A percentile compares a stretch with the other conserved stretches of the same genome.
phyloP scores from a whole-genome alignment of 2,797 vertebrate genomes.

The Momotus momota region DNA sequence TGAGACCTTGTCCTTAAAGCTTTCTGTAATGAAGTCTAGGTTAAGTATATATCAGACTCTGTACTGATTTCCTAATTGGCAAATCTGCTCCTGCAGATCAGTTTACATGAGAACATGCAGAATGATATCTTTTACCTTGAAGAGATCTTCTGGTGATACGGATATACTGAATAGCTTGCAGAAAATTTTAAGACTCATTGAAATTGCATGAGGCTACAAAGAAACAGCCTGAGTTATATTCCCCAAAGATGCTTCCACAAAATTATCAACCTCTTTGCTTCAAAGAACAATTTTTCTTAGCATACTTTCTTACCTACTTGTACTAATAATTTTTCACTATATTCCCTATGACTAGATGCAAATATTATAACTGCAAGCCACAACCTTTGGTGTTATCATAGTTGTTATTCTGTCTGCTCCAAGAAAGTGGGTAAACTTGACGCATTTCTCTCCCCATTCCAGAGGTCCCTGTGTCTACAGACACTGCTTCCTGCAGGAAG shows the following conservation, averaged over 20 bases:
- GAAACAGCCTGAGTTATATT: not conserved
- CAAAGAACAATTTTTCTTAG: not conserved
- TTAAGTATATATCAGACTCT: not conserved
- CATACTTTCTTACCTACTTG: not conserved
- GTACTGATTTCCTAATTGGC: not conserved
- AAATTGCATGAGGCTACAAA: not conserved
- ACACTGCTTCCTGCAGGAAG: not conserved
- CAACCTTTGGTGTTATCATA: not conserved
- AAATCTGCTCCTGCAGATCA: not conserved
- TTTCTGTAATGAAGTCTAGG: not conserved
- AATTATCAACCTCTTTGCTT: not conserved
- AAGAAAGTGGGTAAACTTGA: not conserved
- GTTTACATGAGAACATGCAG: not conserved
- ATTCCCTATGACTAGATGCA: not conserved
- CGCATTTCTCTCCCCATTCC: not conserved
- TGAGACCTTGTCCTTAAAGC: conserved; percentile 21
- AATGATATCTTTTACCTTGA: not conserved
- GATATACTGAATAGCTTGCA: not conserved
- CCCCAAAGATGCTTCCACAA: not conserved
- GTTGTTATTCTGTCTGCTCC: not conserved
- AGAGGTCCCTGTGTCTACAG: not conserved
- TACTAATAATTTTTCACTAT: not conserved
- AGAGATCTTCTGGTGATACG: not conserved
- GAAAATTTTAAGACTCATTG: not conserved
- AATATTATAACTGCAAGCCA: not conserved